Percentiles rank a stretch among this genome's conserved stretches.
Conservation (phyloP, 2,113 vertebrate genomes). For the Riparia riparia region DNA sequence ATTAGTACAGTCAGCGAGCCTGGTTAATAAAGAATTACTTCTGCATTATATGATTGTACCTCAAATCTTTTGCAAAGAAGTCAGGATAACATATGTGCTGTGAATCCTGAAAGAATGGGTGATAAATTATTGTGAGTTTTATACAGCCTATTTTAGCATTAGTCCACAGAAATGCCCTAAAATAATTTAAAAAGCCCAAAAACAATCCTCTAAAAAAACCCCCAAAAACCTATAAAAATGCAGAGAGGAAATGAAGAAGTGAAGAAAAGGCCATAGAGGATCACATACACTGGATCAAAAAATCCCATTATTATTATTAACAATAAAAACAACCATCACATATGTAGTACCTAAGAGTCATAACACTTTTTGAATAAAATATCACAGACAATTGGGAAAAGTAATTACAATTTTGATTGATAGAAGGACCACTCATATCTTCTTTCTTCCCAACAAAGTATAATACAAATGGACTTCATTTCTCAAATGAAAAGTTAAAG, state of each 20-base stretch:
- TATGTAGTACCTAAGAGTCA: conserved; percentile 10
- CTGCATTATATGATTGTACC: conserved; percentile 41
- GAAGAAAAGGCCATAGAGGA: conserved; percentile 5
- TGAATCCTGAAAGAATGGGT: conserved; percentile 44
- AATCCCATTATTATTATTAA: conserved; percentile 32
- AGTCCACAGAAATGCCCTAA: not conserved
- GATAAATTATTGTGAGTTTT: conserved; percentile 30
- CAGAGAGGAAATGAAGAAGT: conserved; percentile 22
- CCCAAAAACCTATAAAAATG: not conserved
- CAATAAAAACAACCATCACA: conserved; percentile 49
- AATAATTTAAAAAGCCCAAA: not conserved
- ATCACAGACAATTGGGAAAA: conserved; percentile 20
- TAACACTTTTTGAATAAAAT: conserved; percentile 47
- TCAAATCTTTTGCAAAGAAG: conserved; percentile 47
- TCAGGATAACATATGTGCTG: conserved; percentile 17
- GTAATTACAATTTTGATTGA: conserved; percentile 60
- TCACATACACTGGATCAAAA: not conserved
- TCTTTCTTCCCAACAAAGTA: not conserved
- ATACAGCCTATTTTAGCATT: not conserved
- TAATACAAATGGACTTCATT: conserved; percentile 14
- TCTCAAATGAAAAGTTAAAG: not conserved
- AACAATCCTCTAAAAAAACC: no score
- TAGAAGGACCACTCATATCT: conserved; percentile 44
- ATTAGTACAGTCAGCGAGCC: conserved; percentile 43
- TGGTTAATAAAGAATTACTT: conserved; percentile 65